A percentile compares a stretch with the other conserved stretches of the same genome.
These are phyloP conservation scores for Limnodromus scolopaceus DNA, from an alignment of 2,797 vertebrate species.

Conservation along the genomic window DNA sequence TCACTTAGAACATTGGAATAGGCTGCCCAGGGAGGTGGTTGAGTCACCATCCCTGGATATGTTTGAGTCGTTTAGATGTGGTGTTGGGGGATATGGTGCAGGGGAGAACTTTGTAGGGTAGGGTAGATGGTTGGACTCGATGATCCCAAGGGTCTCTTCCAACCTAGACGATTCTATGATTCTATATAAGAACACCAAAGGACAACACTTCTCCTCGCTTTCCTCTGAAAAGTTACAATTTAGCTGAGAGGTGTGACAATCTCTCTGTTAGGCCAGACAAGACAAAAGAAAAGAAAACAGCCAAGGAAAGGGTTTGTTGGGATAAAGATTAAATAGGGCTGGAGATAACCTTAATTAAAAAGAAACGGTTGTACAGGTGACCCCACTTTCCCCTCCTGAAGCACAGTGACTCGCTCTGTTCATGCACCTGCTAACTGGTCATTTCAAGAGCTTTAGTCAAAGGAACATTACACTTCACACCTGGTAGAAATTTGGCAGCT, in stretches of 20 bases:
- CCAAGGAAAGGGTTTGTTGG: background rate
- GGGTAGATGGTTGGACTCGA: too few species aligned
- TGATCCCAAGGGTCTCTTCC: too few species aligned
- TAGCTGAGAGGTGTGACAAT: background rate
- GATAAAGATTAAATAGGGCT: background rate
- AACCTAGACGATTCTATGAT: too few species aligned
- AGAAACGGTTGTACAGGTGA: background rate
- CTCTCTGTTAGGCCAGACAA: background rate
- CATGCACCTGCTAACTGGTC: background rate
- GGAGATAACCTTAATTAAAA: background rate
- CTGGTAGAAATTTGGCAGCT: background rate
- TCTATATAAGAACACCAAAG: background rate
- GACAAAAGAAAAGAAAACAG: background rate
- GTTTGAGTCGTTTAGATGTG: too few species aligned
- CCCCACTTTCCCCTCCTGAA: background rate
- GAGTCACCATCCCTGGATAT: too few species aligned
- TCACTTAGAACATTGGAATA: background rate
- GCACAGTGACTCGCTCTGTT: background rate
- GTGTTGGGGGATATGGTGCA: too few species aligned
- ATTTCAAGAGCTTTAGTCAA: background rate
- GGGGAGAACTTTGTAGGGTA: too few species aligned
- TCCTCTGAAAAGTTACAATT: background rate
- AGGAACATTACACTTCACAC: background rate
- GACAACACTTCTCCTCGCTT: background rate
- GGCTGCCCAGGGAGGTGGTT: too few species aligned